Conservation (phyloP, 2,113 vertebrate genomes). For the Amphiprion percula region DNA sequence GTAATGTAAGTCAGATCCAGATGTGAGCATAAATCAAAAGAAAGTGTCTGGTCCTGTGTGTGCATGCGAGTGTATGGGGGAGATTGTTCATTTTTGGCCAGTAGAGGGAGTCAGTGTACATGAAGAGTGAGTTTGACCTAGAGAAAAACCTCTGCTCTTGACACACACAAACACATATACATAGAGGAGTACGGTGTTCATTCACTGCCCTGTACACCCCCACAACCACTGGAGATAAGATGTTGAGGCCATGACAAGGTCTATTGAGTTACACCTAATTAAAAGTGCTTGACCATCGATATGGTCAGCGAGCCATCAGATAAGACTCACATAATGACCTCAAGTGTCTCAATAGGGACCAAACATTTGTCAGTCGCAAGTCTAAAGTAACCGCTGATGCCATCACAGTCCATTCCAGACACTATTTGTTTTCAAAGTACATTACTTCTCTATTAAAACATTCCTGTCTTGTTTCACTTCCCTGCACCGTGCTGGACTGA, state of each 20-base stretch:
- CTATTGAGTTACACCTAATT: slow-evolving; percentile 37
- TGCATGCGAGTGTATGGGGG: background rate
- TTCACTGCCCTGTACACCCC: background rate
- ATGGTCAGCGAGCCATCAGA: slow-evolving; percentile 24
- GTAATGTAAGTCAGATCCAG: slow-evolving; percentile 48
- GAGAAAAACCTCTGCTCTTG: background rate
- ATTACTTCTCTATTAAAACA: slow-evolving; percentile 36
- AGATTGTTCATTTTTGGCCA: slow-evolving; percentile 50
- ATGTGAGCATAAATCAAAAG: slow-evolving; percentile 54
- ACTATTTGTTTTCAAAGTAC: slow-evolving; percentile 28
- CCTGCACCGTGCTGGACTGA: slow-evolving; percentile 3
- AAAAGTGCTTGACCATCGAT: slow-evolving; percentile 6
- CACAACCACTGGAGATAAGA: background rate
- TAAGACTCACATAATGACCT: slow-evolving; percentile 23
- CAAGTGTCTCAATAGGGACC: background rate
- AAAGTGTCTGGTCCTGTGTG: slow-evolving; percentile 14
- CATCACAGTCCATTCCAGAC: slow-evolving; percentile 12
- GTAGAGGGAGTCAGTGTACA: slow-evolving; percentile 68
- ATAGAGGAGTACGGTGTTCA: background rate
- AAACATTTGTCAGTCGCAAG: background rate
- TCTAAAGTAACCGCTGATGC: background rate
- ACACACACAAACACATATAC: background rate
- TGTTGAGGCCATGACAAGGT: slow-evolving; percentile 15
- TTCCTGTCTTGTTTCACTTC: slow-evolving; percentile 50
- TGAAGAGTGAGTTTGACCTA: slow-evolving; percentile 16